Conservation (phyloP, 2,888 invertebrate species). For the Neria commutata region DNA sequence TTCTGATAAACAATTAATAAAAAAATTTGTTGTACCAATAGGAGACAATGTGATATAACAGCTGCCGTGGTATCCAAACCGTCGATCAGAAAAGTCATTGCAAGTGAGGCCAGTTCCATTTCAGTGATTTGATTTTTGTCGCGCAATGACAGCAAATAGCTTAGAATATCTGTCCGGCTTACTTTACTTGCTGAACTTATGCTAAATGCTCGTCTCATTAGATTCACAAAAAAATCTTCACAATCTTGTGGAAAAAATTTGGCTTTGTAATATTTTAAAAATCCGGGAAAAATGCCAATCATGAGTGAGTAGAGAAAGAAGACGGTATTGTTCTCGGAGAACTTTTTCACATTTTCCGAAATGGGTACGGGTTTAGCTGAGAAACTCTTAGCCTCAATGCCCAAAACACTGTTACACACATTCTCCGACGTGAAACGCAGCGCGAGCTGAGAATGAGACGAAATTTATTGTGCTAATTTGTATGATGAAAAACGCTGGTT, state of each 20-base stretch:
- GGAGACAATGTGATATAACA: conserved; percentile 51
- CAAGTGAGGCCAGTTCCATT: conserved; percentile 49
- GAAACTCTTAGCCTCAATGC: conserved; percentile 61
- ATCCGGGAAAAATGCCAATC: conserved; percentile 47
- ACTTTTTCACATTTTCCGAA: conserved; percentile 48
- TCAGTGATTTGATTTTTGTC: conserved; percentile 43
- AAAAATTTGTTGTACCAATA: conserved; percentile 42
- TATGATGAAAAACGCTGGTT: no score
- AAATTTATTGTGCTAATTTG: background rate
- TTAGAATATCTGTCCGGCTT: conserved; percentile 53
- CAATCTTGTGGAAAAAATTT: conserved; percentile 66
- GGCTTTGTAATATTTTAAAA: conserved; percentile 43
- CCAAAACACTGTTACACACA: conserved; percentile 62
- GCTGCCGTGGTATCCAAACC: conserved; percentile 59
- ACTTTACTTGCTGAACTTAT: conserved; percentile 37
- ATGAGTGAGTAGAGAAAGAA: conserved; percentile 45
- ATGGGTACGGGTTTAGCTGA: conserved; percentile 47
- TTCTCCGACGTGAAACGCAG: conserved; percentile 61
- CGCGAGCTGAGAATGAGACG: conserved; percentile 44
- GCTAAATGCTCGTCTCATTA: conserved; percentile 45
- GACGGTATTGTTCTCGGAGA: conserved; percentile 49
- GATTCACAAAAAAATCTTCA: conserved; percentile 59
- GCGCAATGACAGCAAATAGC: conserved; percentile 53
- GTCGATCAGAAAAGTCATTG: conserved; percentile 59
- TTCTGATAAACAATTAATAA: background rate